Evolutionary conservation across 2,113 vertebrate species (phyloP).

Genomic region (Thomomys bottae): DNA sequence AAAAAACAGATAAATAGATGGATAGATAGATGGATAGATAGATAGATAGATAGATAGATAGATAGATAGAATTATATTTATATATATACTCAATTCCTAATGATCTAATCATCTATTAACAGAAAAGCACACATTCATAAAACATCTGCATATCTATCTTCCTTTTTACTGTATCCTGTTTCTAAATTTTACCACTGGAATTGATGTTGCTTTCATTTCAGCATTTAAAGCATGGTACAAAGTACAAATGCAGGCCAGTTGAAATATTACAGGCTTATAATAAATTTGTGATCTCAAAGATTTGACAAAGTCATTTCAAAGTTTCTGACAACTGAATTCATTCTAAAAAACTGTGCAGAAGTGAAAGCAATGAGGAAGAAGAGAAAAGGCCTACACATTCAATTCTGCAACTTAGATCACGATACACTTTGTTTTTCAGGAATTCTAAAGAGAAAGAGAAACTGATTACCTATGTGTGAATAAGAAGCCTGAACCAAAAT

Average conservation of each 20-base stretch:
- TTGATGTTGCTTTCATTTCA: neutral
- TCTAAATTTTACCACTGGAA: constrained; percentile 34
- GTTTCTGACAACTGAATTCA: neutral
- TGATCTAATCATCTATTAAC: neutral
- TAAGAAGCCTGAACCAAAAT: neutral
- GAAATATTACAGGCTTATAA: constrained; percentile 49
- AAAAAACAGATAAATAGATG: too few species aligned
- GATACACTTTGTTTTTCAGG: neutral
- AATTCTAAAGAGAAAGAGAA: constrained; percentile 40
- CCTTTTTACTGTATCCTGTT: neutral
- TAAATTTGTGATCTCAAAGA: neutral
- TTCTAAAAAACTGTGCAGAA: neutral
- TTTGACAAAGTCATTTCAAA: neutral
- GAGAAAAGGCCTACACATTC: neutral
- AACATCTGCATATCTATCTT: neutral
- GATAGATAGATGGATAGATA: too few species aligned
- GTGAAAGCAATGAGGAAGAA: neutral
- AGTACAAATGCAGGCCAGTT: neutral
- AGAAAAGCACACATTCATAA: neutral
- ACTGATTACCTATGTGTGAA: neutral
- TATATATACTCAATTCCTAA: constrained; percentile 42
- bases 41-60: too few species aligned
- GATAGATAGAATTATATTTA: too few species aligned
- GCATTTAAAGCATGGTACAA: neutral
- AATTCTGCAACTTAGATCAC: neutral